Evolutionary conservation across 2,113 vertebrate genomes (phyloP), one percentile per base, ranked within the genome.

Genomic region (Malurus elegans): DNA sequence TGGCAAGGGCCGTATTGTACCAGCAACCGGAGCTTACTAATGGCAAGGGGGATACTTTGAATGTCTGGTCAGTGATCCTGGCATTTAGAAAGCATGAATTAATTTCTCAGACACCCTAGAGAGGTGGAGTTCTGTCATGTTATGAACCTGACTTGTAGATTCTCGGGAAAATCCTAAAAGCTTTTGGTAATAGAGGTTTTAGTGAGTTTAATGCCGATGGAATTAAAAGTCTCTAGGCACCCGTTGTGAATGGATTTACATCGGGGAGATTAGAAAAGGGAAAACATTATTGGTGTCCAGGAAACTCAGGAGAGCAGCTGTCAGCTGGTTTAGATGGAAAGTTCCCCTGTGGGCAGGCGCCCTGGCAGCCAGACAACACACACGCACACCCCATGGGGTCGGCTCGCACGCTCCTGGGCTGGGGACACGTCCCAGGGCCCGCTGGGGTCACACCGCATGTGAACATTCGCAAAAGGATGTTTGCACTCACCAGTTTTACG

Each of bases 181-280:
- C 97, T 97, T 97, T 96, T 94, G 91, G 93, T 97, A 97, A 97
- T 96, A 97, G 97, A 96, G 96, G 95, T 96, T 96, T 97, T 97
- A 97, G 91, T 94, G 93, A 95, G 64, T 96, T 95, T 97, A 97
- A 97, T 97, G 94, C 97, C 26, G 45, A 87, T 67, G 96, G 97
- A 97, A 97, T 97, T 97, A 97, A 93, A 97, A 97, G 95, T 97
- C 97, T 94, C 96, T 66, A 96, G 97, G 94, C 96, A 67, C 92
- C 95, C 34, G 9, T 96, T 6, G 44, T 92, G 93, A 97, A 97
- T 95, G 97, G 96, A 97, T 97, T 97, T 97, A 96, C 94, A 97
- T 96, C 93, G 32, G 86, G 95, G 95, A 97, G 97, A 97, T 97
- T 97, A 97, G 95, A 71, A 94, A 97, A 82, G 61, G 72, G 61